These are phyloP conservation scores for Zhuqinia jingwanae DNA, from an alignment of 2,888 invertebrate species.

Conservation along the genomic window DNA sequence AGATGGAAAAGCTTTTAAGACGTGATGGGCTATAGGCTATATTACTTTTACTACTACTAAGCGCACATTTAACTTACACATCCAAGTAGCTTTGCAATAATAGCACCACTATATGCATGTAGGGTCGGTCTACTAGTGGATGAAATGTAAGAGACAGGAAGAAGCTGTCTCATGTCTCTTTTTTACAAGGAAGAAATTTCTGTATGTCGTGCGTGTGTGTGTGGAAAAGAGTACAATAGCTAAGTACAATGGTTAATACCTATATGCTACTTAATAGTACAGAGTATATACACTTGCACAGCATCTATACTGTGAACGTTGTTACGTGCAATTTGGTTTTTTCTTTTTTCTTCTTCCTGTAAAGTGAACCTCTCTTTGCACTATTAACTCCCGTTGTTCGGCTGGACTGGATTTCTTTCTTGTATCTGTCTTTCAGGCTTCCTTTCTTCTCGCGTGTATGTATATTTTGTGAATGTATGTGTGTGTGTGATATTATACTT, in stretches of 20 bases:
- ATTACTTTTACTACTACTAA: neutral
- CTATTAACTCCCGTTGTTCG: slow-evolving; percentile 57
- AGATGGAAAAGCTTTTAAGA: slow-evolving; percentile 69
- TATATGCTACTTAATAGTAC: neutral
- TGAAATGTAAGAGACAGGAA: slow-evolving; percentile 60
- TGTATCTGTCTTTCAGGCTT: slow-evolving; percentile 52
- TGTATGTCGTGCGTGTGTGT: slow-evolving; percentile 32
- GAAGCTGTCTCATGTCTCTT: slow-evolving; percentile 69
- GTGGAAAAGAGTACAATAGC: neutral
- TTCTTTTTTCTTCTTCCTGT: slow-evolving; percentile 25
- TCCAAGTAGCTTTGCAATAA: neutral
- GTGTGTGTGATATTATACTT: too few species aligned
- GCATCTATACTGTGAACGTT: neutral
- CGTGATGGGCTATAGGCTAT: slow-evolving; percentile 48
- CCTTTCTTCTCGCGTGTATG: slow-evolving; percentile 1
- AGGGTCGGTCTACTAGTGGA: neutral
- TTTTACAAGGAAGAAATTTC: slow-evolving; percentile 45
- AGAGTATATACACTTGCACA: too few species aligned
- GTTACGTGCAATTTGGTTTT: slow-evolving; percentile 51
- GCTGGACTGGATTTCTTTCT: slow-evolving; percentile 42
- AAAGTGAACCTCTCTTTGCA: slow-evolving; percentile 45
- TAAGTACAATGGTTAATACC: slow-evolving; percentile 23
- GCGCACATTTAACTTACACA: slow-evolving; percentile 2
- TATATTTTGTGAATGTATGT: too few species aligned
- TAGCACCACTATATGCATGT: too few species aligned